Evolutionary conservation across 2,113 vertebrate genomes (phyloP).

Genomic region (Eubucco bourcierii): DNA sequence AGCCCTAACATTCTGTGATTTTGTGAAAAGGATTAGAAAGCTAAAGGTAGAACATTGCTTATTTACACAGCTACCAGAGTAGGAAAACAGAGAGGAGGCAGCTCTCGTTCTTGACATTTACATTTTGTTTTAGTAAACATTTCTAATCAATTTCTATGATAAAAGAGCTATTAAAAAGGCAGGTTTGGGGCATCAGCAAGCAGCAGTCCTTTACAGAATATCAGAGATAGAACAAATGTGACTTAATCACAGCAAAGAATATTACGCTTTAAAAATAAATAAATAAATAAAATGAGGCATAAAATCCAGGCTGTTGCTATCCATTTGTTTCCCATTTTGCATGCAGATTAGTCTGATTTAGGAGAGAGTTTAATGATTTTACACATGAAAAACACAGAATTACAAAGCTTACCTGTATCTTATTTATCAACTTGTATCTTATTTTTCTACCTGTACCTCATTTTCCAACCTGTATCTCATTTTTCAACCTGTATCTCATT

Average conservation of each 20-base stretch:
- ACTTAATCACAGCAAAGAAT: conserved; percentile 1
- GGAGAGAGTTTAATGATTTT: neutral
- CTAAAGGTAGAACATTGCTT: neutral
- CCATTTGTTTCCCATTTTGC: conserved; percentile 32
- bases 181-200: neutral
- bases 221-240: conserved; percentile 20
- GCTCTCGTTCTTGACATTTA: neutral
- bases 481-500: too few species aligned
- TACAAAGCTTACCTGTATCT: neutral
- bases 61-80: neutral
- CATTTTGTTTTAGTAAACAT: conserved; percentile 20
- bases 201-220: neutral
- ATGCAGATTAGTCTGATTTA: conserved; percentile 36
- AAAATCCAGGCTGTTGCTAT: neutral
- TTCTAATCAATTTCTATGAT: neutral
- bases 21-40: neutral
- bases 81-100: neutral
- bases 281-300: neutral
- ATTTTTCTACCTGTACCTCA: too few species aligned
- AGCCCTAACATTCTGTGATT: too few species aligned
- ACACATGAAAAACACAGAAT: neutral
- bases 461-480: too few species aligned
- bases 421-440: neutral
- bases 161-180: neutral
- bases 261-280: neutral